These are phyloP conservation scores for Theocolax elegans DNA, from an alignment of 1,140 invertebrate species.

Conservation along the genomic window DNA sequence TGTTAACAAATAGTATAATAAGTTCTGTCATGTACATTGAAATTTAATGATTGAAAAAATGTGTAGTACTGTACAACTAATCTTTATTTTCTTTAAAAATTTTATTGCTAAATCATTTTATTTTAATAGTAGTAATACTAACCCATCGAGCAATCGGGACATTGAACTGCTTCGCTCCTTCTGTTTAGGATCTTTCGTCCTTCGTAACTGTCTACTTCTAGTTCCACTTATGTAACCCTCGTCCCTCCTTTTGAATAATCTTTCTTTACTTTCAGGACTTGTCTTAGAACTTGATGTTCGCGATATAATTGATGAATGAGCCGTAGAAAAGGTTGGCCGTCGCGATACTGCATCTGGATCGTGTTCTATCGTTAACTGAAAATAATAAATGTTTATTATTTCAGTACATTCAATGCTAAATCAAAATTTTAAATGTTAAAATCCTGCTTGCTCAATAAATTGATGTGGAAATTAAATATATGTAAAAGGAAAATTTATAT, in stretches of 20 bases:
- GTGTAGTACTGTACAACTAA: too few species aligned
- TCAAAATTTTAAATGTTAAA: not conserved
- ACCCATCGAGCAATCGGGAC: constrained; percentile 85
- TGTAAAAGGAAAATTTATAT: too few species aligned
- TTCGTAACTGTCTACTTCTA: constrained; percentile 69
- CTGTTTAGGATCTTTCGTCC: constrained; percentile 69
- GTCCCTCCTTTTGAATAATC: constrained; percentile 77
- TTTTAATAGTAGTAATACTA: too few species aligned
- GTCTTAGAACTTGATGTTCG: constrained; percentile 59
- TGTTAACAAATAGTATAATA: too few species aligned
- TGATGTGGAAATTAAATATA: not conserved
- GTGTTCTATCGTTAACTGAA: constrained; percentile 86
- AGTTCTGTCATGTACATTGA: too few species aligned
- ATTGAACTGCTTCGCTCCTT: constrained; percentile 88
- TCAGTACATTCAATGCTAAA: not conserved
- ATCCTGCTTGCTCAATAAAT: too few species aligned
- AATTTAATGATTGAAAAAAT: too few species aligned
- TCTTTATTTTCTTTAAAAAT: too few species aligned
- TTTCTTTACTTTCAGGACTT: constrained; percentile 70
- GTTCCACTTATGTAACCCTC: constrained; percentile 72
- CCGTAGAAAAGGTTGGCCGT: constrained; percentile 61
- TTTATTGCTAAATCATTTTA: too few species aligned
- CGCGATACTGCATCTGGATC: constrained; percentile 80
- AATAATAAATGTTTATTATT: too few species aligned
- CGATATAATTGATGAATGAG: constrained; percentile 60